A percentile compares a stretch with the other conserved stretches of the same genome.
phyloP scores from a whole-genome alignment of 2,888 invertebrate species.

The Adela reaumurella region DNA sequence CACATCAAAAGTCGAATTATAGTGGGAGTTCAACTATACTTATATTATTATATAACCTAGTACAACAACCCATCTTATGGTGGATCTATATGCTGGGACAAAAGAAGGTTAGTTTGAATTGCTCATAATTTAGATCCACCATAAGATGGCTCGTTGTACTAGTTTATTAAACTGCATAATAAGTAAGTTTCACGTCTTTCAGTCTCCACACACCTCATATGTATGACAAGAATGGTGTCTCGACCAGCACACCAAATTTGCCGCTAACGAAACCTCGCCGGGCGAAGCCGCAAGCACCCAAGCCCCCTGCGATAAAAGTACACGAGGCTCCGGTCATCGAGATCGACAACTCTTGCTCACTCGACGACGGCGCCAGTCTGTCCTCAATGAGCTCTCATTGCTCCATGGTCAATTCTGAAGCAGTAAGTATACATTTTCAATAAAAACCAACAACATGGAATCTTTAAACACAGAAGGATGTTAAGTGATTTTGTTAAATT shows the following conservation, averaged over 20 bases:
- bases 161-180: too few species aligned
- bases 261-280: slow-evolving; percentile 43
- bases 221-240: slow-evolving; percentile 29
- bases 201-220: too few species aligned
- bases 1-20: too few species aligned
- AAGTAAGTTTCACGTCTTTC: too few species aligned
- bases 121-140: too few species aligned
- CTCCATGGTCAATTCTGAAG: slow-evolving; percentile 38
- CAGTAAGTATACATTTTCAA: slow-evolving; percentile 22
- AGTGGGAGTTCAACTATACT: too few species aligned
- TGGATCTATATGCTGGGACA: too few species aligned
- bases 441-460: background rate
- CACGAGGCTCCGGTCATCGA: slow-evolving; percentile 15
- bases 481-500: background rate
- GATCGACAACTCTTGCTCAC: slow-evolving; percentile 21
- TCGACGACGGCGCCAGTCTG: slow-evolving; percentile 44
- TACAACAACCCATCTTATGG: too few species aligned
- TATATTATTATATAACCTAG: too few species aligned
- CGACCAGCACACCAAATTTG: slow-evolving; percentile 39
- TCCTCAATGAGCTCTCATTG: slow-evolving; percentile 43
- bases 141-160: too few species aligned
- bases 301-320: slow-evolving; percentile 35
- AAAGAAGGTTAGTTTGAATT: too few species aligned
- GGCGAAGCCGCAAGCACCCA: slow-evolving; percentile 68
- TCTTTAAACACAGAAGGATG: background rate